Percentiles rank a stretch among this genome's conserved stretches.
Conservation (phyloP, 2,888 invertebrate species). For the Saturnia pavonia region DNA sequence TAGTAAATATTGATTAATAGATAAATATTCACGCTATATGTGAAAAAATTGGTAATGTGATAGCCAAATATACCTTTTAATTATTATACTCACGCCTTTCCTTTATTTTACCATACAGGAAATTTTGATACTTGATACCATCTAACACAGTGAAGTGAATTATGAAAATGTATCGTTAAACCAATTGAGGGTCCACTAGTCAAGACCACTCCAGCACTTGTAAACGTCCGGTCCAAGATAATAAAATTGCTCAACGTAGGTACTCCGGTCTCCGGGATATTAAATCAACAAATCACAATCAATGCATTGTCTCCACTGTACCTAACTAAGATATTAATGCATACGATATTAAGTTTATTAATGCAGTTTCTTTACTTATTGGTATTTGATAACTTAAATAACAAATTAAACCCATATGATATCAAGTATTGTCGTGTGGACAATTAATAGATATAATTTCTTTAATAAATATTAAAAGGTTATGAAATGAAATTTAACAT, state of each 20-base stretch:
- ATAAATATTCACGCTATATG: too few species aligned
- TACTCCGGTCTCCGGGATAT: background rate
- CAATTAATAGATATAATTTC: too few species aligned
- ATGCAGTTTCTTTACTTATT: background rate
- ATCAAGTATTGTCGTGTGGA: too few species aligned
- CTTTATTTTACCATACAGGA: background rate
- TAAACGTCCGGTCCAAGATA: constrained; percentile 42
- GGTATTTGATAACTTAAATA: background rate
- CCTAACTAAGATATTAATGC: background rate
- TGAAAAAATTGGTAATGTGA: too few species aligned
- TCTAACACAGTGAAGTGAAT: constrained; percentile 15
- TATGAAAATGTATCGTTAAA: constrained; percentile 56
- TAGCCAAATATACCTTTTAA: background rate
- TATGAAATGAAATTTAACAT: too few species aligned
- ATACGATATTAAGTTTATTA: background rate
- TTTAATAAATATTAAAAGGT: too few species aligned
- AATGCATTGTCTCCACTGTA: background rate
- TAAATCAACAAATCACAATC: background rate
- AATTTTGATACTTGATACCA: constrained; percentile 25
- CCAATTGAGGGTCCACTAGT: constrained; percentile 38
- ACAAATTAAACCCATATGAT: too few species aligned
- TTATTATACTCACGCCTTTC: background rate
- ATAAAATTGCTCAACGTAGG: background rate
- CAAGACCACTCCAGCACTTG: constrained; percentile 29
- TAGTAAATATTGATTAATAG: too few species aligned